phyloP scores from a whole-genome alignment of 2,113 vertebrate species.

The Nothocercus nigrocapillus region DNA sequence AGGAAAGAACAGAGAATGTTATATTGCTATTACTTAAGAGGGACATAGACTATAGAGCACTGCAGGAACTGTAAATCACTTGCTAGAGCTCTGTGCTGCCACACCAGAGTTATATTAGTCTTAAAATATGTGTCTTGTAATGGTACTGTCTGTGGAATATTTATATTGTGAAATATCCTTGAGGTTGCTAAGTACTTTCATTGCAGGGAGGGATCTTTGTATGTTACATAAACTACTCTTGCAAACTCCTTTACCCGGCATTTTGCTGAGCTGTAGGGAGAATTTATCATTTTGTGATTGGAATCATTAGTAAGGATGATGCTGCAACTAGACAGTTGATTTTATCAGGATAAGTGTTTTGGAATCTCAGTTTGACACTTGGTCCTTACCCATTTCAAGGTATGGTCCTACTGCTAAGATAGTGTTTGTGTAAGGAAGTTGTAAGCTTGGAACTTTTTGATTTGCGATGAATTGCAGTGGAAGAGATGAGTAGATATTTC shows the following conservation, averaged over 20 bases:
- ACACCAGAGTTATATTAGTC: neutral
- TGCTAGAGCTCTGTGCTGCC: neutral
- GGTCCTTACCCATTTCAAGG: neutral
- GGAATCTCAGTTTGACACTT: neutral
- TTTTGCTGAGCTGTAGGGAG: neutral
- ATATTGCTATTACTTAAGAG: neutral
- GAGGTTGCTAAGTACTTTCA: neutral
- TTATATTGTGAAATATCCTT: neutral
- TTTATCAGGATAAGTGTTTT: neutral
- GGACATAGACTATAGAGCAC: neutral
- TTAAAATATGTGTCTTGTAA: neutral
- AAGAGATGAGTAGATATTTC: neutral
- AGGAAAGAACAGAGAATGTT: neutral
- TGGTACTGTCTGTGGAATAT: neutral
- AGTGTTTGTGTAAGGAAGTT: neutral
- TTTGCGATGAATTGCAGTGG: neutral
- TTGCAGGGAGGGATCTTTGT: neutral
- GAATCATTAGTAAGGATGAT: neutral
- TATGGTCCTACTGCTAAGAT: neutral
- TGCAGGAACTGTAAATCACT: slow-evolving; percentile 19
- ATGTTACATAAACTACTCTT: neutral
- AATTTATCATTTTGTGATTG: neutral
- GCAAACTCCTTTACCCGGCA: neutral
- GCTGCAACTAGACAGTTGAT: neutral
- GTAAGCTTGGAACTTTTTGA: neutral